These are phyloP conservation scores for Diploptera punctata DNA, from an alignment of 2,888 invertebrate genomes.

Conservation along the genomic window DNA sequence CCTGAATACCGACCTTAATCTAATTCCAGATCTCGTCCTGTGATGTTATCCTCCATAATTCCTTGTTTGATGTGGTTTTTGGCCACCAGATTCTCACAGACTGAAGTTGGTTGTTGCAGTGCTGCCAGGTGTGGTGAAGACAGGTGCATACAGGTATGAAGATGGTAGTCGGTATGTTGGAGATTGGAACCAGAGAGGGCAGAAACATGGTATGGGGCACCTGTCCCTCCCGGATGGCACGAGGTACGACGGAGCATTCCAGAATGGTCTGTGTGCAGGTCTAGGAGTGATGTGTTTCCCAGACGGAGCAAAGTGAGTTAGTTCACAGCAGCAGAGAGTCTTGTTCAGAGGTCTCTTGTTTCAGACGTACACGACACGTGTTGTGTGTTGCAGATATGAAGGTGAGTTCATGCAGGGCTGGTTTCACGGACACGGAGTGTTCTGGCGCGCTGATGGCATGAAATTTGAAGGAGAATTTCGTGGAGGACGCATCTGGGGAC, in stretches of 20 bases:
- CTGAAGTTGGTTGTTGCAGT: too few species aligned
- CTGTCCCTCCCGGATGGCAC: conserved; percentile 79
- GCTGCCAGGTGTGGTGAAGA: conserved; percentile 63
- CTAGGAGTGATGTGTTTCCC: conserved; percentile 86
- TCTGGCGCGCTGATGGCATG: conserved; percentile 91
- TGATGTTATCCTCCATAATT: too few species aligned
- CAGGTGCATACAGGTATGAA: conserved; percentile 80
- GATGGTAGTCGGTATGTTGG: conserved; percentile 85
- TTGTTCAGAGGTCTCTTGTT: too few species aligned
- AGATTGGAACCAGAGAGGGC: conserved; percentile 85
- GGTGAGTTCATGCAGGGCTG: conserved; percentile 93
- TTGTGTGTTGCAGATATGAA: too few species aligned
- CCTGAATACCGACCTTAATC: too few species aligned
- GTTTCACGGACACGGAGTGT: conserved; percentile 92
- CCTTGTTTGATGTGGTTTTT: too few species aligned
- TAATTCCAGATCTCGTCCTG: too few species aligned
- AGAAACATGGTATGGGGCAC: conserved; percentile 86
- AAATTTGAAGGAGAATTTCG: conserved; percentile 92
- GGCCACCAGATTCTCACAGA: too few species aligned
- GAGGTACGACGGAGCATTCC: conserved; percentile 82
- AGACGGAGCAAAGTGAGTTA: conserved; percentile 87
- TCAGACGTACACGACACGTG: too few species aligned
- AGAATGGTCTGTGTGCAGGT: conserved; percentile 82
- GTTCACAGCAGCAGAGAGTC: too few species aligned
- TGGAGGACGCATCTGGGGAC: conserved; percentile 88